These are phyloP conservation scores for Morus bassanus DNA, from an alignment of 2,797 vertebrate species.

Conservation along the genomic window DNA sequence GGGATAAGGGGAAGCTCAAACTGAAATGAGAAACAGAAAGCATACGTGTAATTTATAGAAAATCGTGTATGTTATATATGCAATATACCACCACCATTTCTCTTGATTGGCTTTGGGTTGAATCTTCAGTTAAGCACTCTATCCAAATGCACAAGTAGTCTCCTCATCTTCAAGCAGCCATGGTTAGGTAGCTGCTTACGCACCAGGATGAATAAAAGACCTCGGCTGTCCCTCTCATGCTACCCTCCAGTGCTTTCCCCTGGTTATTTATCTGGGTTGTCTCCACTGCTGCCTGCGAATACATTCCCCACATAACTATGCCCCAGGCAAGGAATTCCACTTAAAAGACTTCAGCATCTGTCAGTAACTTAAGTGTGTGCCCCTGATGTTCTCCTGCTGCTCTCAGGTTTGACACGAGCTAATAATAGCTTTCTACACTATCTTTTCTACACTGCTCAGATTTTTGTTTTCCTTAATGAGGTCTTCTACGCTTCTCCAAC, in stretches of 20 bases:
- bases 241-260: neutral
- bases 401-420: neutral
- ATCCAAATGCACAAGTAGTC: neutral
- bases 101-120: neutral
- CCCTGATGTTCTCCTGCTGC: neutral
- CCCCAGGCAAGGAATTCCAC: conserved; percentile 21
- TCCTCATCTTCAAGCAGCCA: neutral
- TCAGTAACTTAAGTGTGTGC: neutral
- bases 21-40: neutral
- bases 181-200: neutral
- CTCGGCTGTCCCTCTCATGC: neutral
- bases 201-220: neutral
- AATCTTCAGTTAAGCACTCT: neutral
- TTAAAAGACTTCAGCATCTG: conserved; percentile 24
- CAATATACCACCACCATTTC: neutral
- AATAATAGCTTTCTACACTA: conserved; percentile 34
- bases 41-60: neutral
- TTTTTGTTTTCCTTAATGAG: conserved; percentile 8
- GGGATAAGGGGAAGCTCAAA: neutral
- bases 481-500: neutral
- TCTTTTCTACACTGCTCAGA: neutral
- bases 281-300: neutral
- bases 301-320: neutral
- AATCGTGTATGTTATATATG: accelerated
- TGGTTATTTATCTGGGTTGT: neutral